These are phyloP conservation scores for Trilocha varians DNA, from an alignment of 2,888 invertebrate genomes.

Conservation along the genomic window DNA sequence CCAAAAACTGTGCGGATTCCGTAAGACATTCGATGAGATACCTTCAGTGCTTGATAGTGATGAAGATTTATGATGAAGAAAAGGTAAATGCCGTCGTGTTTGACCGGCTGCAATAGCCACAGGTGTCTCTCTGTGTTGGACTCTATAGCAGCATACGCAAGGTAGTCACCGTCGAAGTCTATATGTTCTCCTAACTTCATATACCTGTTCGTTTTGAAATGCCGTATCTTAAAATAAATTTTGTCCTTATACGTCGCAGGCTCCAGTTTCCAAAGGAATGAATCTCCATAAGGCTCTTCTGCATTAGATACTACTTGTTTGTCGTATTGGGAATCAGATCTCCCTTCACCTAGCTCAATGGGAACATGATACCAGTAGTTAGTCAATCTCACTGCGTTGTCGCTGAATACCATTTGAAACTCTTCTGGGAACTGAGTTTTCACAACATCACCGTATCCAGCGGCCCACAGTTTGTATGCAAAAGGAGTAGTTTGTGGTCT, in stretches of 20 bases:
- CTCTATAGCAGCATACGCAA: too few relatives aligned
- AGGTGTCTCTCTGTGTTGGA: too few relatives aligned
- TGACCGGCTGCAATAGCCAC: too few relatives aligned
- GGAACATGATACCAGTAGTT: not conserved
- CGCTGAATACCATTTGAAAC: not conserved
- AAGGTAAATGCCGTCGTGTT: too few relatives aligned
- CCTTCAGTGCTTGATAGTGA: too few relatives aligned
- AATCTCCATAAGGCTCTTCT: not conserved
- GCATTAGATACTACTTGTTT: not conserved
- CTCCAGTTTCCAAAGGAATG: not conserved
- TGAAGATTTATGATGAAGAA: too few relatives aligned
- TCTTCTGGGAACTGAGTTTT: not conserved
- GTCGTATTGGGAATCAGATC: not conserved
- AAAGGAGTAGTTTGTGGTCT: not conserved
- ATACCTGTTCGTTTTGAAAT: not conserved
- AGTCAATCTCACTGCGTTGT: not conserved
- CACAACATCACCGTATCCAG: not conserved
- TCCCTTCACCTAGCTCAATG: not conserved
- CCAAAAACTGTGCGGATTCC: too few relatives aligned
- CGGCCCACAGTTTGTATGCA: not conserved
- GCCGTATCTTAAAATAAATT: too few relatives aligned
- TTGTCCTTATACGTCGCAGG: too few relatives aligned
- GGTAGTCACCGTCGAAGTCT: too few relatives aligned
- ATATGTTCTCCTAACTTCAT: too few relatives aligned
- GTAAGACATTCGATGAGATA: not conserved